These are phyloP conservation scores for Clarias laeviceps DNA, from an alignment of 2,797 vertebrate genomes.

Conservation along the genomic window DNA sequence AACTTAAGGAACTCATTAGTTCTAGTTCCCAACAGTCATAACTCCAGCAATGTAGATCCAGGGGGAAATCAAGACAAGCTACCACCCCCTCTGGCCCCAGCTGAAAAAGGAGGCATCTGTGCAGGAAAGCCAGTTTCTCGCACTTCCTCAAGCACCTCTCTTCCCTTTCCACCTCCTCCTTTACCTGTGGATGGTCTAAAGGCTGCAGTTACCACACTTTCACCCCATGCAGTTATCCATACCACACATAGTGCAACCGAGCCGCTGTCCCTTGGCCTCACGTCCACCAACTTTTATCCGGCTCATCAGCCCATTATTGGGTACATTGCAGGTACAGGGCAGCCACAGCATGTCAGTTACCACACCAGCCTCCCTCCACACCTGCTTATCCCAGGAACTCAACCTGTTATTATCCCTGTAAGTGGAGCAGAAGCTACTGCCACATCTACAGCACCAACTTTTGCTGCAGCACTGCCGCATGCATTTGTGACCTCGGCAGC, in stretches of 20 bases:
- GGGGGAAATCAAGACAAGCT: constrained; percentile 79
- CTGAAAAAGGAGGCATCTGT: constrained; percentile 84
- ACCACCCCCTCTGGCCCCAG: constrained; percentile 78
- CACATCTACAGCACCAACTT: constrained; percentile 73
- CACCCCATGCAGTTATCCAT: constrained; percentile 94
- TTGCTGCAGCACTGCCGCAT: constrained; percentile 85
- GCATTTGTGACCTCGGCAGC: constrained; percentile 84
- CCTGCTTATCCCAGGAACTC: constrained; percentile 90
- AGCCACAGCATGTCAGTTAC: constrained; percentile 84
- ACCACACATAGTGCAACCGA: constrained; percentile 89
- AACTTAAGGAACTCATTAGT: constrained; percentile 87
- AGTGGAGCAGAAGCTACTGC: constrained; percentile 80
- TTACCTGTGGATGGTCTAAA: constrained; percentile 84
- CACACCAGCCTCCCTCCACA: constrained; percentile 88
- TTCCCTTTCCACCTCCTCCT: constrained; percentile 80
- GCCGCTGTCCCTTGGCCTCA: constrained; percentile 85
- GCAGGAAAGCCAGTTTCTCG: constrained; percentile 85
- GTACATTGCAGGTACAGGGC: constrained; percentile 83
- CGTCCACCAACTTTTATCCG: constrained; percentile 84
- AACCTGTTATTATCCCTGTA: constrained; percentile 92
- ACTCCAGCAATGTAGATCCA: constrained; percentile 73
- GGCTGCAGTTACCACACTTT: constrained; percentile 76
- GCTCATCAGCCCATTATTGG: constrained; percentile 89
- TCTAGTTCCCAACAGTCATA: constrained; percentile 90
- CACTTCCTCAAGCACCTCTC: constrained; percentile 71